Evolutionary conservation across 1,140 invertebrate species (phyloP).

Genomic region (Probaryconus sp.): DNA sequence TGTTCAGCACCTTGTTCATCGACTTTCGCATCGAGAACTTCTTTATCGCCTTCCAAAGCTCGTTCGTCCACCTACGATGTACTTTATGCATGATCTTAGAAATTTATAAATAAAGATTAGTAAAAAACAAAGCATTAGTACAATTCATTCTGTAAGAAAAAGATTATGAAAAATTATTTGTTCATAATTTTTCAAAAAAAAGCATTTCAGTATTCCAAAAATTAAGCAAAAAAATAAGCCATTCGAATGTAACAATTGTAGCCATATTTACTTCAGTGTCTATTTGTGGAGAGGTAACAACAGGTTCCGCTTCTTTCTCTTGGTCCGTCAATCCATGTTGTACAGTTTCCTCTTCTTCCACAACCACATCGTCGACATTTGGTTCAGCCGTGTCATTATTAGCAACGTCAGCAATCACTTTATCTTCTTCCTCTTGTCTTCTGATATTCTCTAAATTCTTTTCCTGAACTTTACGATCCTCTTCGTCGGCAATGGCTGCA

Average conservation of each 20-base stretch:
- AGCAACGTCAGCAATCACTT: constrained; percentile 37
- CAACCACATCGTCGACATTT: constrained; percentile 41
- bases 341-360: constrained; percentile 35
- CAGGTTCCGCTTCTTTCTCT: constrained; percentile 70
- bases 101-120: too few species aligned
- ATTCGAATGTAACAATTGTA: too few species aligned
- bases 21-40: constrained; percentile 7
- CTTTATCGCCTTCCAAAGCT: constrained; percentile 22
- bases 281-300: too few species aligned
- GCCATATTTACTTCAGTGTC: constrained; percentile 67
- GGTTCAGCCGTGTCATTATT: constrained; percentile 22
- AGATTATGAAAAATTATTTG: too few species aligned
- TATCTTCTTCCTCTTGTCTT: constrained; percentile 70
- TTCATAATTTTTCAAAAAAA: too few species aligned
- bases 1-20: constrained; percentile 27
- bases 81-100: too few species aligned
- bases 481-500: constrained; percentile 60
- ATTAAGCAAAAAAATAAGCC: too few species aligned
- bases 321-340: constrained; percentile 60
- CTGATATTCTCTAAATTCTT: constrained; percentile 65
- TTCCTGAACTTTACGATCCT: constrained; percentile 60
- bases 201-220: too few species aligned
- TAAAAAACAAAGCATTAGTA: too few species aligned
- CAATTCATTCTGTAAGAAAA: too few species aligned
- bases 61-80: constrained; percentile 18